Percentiles rank a stretch among this genome's conserved stretches.
Conservation (phyloP, 1,140 invertebrate species). For the Zaprionus lachaisei region DNA sequence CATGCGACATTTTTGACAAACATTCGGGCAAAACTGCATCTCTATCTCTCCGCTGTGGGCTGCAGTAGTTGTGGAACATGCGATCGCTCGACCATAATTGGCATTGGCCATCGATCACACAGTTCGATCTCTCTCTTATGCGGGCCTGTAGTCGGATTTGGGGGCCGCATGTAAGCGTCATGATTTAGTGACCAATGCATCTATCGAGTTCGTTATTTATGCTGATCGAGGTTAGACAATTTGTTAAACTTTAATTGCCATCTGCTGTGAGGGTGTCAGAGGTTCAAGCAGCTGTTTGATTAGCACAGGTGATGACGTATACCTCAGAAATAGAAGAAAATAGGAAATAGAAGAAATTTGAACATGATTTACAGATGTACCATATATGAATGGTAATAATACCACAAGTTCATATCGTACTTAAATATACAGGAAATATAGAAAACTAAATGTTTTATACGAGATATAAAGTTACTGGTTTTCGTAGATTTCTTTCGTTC, state of each 20-base stretch:
- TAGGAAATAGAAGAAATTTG: not conserved
- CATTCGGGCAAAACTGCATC: conserved; percentile 35
- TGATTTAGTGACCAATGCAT: conserved; percentile 56
- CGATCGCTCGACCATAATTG: conserved; percentile 61
- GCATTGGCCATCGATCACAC: conserved; percentile 64
- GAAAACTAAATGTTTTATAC: too few species aligned
- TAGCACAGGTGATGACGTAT: conserved; percentile 18
- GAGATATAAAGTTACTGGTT: too few species aligned
- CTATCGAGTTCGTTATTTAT: conserved; percentile 22
- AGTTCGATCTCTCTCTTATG: conserved; percentile 38
- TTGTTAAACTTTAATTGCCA: conserved; percentile 58
- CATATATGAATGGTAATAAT: too few species aligned
- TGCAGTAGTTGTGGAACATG: conserved; percentile 50
- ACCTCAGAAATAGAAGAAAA: not conserved
- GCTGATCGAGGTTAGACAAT: conserved; percentile 30
- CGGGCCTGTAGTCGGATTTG: conserved; percentile 46
- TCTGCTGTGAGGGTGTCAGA: conserved; percentile 39
- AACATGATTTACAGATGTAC: not conserved
- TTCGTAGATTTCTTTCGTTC: too few species aligned
- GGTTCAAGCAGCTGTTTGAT: conserved; percentile 24
- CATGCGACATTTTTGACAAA: conserved; percentile 70
- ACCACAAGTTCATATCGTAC: not conserved
- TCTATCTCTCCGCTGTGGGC: conserved; percentile 7
- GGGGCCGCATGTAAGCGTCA: conserved; percentile 39
- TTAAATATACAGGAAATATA: too few species aligned